Evolutionary conservation across 1,140 invertebrate genomes (phyloP).

Genomic region (Leptestheria dahalacensis): DNA sequence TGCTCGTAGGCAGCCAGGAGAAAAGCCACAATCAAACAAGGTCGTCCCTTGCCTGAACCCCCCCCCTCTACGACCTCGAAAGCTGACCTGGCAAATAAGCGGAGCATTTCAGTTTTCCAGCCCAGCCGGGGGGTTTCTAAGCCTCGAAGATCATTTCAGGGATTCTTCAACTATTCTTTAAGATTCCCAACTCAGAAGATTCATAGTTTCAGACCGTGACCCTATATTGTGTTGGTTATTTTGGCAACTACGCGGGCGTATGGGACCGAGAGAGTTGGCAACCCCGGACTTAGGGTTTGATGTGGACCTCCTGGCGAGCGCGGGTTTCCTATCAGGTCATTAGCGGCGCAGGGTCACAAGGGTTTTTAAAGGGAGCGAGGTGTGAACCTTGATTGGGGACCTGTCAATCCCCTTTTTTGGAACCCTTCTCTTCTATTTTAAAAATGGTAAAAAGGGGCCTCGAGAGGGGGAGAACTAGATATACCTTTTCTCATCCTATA

Average conservation of each 20-base stretch:
- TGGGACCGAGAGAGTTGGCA: neutral
- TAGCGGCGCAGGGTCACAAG: slow-evolving; percentile 11
- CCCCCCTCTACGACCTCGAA: neutral
- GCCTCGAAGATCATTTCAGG: too few relatives aligned
- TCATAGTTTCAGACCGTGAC: too few relatives aligned
- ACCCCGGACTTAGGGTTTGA: neutral
- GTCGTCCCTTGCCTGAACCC: neutral
- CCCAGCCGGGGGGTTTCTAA: too few relatives aligned
- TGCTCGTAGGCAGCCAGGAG: neutral
- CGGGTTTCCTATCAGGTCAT: slow-evolving; percentile 9
- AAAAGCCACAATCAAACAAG: neutral
- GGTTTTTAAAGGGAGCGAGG: slow-evolving; percentile 5
- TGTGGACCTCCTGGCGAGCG: slow-evolving; percentile 8
- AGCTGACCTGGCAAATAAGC: neutral
- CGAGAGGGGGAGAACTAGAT: neutral
- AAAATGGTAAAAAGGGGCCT: neutral
- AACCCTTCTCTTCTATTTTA: too few relatives aligned
- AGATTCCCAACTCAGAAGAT: too few relatives aligned
- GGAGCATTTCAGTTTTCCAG: too few relatives aligned
- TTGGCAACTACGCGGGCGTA: too few relatives aligned
- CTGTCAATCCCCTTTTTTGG: slow-evolving; percentile 9
- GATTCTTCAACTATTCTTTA: too few relatives aligned
- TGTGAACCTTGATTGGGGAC: slow-evolving; percentile 12
- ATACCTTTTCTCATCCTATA: neutral
- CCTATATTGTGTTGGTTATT: too few relatives aligned